Evolutionary conservation across 2,888 invertebrate species (phyloP).

Genomic region (Synergus itoensis): DNA sequence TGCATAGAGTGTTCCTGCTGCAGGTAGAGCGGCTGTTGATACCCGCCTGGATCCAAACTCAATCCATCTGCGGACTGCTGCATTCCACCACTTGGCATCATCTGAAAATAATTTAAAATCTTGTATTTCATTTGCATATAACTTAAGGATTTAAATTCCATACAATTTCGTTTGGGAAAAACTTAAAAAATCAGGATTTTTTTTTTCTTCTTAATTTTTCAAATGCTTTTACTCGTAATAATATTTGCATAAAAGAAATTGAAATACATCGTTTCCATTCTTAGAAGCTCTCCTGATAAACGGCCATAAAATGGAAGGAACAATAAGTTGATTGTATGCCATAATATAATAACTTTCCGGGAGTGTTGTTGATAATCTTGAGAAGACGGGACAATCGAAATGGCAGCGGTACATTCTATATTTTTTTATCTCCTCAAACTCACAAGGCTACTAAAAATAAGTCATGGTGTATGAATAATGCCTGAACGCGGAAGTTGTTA

Average conservation of each 20-base stretch:
- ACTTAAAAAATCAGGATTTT: neutral
- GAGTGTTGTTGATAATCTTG: conserved; percentile 3
- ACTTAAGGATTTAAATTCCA: neutral
- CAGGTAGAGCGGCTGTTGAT: conserved; percentile 87
- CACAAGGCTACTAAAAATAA: conserved; percentile 53
- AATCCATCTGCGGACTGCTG: conserved; percentile 83
- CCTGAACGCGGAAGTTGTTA: conserved; percentile 61
- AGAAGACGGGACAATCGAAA: conserved; percentile 29
- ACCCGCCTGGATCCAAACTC: conserved; percentile 82
- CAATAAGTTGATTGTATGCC: conserved; percentile 19
- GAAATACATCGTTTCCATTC: conserved; percentile 13
- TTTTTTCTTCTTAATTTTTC: neutral
- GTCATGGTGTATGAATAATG: conserved; percentile 55
- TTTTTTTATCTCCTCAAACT: conserved; percentile 7
- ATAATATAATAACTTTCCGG: conserved; percentile 23
- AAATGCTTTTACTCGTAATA: neutral
- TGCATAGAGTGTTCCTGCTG: conserved; percentile 80
- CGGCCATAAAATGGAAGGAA: neutral
- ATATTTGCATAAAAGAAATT: conserved; percentile 22
- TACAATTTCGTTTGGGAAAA: neutral
- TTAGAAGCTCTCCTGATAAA: conserved; percentile 6
- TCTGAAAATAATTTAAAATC: conserved; percentile 63
- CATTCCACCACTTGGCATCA: conserved; percentile 81
- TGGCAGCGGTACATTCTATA: conserved; percentile 16
- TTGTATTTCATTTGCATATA: neutral